Percentiles rank a stretch among this genome's conserved stretches.
Conservation (phyloP, 37 sponge, comb jelly and placozoan species). For the Dysidea cf. avara region DNA sequence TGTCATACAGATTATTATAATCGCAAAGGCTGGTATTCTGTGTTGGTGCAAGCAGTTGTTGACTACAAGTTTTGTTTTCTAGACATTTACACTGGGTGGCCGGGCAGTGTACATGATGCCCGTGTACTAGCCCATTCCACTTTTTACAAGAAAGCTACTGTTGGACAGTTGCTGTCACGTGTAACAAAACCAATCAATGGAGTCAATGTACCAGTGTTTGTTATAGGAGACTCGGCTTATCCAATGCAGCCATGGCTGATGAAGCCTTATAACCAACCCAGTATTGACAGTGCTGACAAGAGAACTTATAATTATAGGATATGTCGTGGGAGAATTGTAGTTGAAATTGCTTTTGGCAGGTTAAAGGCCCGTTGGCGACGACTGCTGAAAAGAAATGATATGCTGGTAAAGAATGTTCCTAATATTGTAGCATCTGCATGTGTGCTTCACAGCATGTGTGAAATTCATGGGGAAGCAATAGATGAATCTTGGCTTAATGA, state of each 20-base stretch:
- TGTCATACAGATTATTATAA: conserved; percentile 51
- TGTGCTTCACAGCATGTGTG: conserved; percentile 31
- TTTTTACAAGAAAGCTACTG: not conserved
- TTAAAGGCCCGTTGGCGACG: conserved; percentile 42
- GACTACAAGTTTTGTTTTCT: conserved; percentile 19
- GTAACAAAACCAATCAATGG: not conserved
- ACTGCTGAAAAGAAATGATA: conserved; percentile 30
- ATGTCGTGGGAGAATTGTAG: conserved; percentile 27
- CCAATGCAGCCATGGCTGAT: conserved; percentile 41
- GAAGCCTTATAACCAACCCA: conserved; percentile 29
- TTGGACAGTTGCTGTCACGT: not conserved
- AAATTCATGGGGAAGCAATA: conserved; percentile 3
- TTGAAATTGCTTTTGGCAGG: conserved; percentile 44
- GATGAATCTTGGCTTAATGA: conserved; percentile 17
- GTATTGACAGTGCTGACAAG: not conserved
- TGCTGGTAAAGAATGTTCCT: conserved; percentile 11
- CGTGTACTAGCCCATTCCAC: conserved; percentile 32
- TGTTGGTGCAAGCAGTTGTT: conserved; percentile 42
- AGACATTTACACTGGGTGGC: conserved; percentile 35
- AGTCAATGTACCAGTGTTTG: conserved; percentile 9
- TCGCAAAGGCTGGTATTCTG: conserved; percentile 38
- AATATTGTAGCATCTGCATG: conserved; percentile 21
- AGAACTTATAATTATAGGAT: conserved; percentile 15
- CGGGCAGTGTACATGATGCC: conserved; percentile 60
- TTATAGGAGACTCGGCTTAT: conserved; percentile 47